Conservation (phyloP, 2,113 vertebrate species). For the Agapornis roseicollis region DNA sequence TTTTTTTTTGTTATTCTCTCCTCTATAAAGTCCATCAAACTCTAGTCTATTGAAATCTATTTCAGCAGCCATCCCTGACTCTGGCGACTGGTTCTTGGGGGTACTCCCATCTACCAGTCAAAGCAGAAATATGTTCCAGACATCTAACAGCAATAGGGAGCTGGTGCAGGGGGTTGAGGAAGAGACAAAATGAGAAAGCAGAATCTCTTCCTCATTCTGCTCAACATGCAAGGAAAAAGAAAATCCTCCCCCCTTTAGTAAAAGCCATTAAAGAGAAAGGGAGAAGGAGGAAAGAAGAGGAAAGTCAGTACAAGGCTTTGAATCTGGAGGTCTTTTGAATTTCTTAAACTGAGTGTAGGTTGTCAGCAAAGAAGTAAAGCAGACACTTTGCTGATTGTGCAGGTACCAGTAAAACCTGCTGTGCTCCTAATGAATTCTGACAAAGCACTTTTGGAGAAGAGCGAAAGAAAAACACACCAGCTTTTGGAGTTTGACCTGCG, state of each 20-base stretch:
- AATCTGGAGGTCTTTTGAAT: slow-evolving; percentile 34
- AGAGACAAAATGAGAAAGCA: background rate
- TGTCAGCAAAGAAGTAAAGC: slow-evolving; percentile 48
- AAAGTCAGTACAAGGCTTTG: slow-evolving; percentile 35
- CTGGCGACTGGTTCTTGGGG: background rate
- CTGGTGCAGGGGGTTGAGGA: background rate
- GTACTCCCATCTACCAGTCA: background rate
- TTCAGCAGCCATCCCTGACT: background rate
- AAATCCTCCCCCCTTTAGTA: background rate
- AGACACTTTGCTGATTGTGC: background rate
- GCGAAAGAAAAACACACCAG: background rate
- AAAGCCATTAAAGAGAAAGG: slow-evolving; percentile 19
- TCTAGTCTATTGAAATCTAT: background rate
- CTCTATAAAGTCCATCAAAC: background rate
- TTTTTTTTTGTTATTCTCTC: too few relatives aligned
- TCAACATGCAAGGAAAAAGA: background rate
- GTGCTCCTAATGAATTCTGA: slow-evolving; percentile 10
- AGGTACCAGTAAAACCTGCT: slow-evolving; percentile 12
- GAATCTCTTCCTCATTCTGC: background rate
- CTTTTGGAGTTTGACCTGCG: background rate
- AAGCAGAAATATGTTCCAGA: background rate
- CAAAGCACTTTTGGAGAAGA: background rate
- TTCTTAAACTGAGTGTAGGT: background rate
- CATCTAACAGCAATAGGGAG: background rate
- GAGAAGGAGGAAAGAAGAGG: background rate